Conservation (phyloP, 2,888 invertebrate species). For the Hemaris fuciformis region DNA sequence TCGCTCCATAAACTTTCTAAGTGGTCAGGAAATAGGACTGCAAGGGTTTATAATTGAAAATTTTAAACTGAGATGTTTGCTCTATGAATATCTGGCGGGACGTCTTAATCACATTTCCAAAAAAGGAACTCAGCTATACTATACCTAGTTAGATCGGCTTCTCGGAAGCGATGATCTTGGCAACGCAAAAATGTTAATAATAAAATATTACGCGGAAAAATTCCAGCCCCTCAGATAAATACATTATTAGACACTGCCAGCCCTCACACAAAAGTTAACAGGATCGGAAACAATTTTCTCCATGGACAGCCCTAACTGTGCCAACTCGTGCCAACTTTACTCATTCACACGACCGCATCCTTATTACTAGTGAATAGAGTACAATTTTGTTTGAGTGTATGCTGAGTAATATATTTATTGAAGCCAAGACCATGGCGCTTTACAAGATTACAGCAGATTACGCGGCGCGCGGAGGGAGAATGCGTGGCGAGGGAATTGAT, state of each 20-base stretch:
- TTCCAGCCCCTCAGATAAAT: not conserved
- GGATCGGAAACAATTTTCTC: conserved; percentile 57
- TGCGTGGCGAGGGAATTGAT: conserved; percentile 29
- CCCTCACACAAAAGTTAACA: conserved; percentile 46
- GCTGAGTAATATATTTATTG: conserved; percentile 18
- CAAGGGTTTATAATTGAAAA: too few species aligned
- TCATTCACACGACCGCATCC: conserved; percentile 9
- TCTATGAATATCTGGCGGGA: too few species aligned
- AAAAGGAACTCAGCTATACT: too few species aligned
- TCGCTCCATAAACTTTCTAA: too few species aligned
- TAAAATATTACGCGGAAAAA: not conserved
- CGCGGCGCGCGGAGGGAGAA: conserved; percentile 16
- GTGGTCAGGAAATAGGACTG: too few species aligned
- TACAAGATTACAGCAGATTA: conserved; percentile 51
- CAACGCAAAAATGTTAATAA: too few species aligned
- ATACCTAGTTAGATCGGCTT: too few species aligned
- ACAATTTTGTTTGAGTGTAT: conserved; percentile 20
- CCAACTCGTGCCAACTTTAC: conserved; percentile 21
- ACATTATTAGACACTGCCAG: conserved; percentile 16
- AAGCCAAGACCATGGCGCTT: conserved; percentile 45
- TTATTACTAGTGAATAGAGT: conserved; percentile 24
- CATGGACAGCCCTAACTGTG: conserved; percentile 46
- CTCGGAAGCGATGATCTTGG: too few species aligned
- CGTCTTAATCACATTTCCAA: too few species aligned
- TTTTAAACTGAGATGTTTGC: too few species aligned